phyloP scores from a whole-genome alignment of 2,113 vertebrate species.

The Burhinus oedicnemus region DNA sequence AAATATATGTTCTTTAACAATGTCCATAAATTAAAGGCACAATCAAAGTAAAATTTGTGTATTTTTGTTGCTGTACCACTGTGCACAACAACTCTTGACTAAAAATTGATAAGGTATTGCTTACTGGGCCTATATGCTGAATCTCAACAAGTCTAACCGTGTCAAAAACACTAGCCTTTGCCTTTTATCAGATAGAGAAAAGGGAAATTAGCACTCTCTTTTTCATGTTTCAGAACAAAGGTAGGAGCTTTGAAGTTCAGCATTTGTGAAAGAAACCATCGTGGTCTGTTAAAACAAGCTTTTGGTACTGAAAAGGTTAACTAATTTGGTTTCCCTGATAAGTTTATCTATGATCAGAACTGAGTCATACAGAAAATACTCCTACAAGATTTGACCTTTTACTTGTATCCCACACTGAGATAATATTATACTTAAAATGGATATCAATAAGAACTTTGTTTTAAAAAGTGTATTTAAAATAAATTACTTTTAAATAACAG shows the following conservation, averaged over 20 bases:
- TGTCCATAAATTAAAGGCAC: neutral
- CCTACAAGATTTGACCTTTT: slow-evolving; percentile 82
- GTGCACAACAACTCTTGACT: neutral
- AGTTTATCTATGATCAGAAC: slow-evolving; percentile 77
- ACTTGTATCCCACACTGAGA: slow-evolving; percentile 79
- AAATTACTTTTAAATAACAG: slow-evolving; percentile 78
- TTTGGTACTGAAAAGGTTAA: slow-evolving; percentile 71
- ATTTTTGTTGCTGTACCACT: neutral
- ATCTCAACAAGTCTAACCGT: neutral
- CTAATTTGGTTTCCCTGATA: slow-evolving; percentile 78
- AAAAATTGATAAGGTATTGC: neutral
- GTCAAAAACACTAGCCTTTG: neutral
- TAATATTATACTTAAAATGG: slow-evolving; percentile 75
- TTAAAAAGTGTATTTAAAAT: slow-evolving; percentile 75
- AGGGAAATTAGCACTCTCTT: neutral
- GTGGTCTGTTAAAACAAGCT: slow-evolving; percentile 32
- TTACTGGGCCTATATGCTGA: neutral
- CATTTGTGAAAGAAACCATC: slow-evolving; percentile 9
- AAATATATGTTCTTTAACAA: neutral
- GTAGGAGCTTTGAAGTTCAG: slow-evolving; percentile 22
- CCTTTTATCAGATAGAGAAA: slow-evolving; percentile 5
- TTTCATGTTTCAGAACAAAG: slow-evolving; percentile 43
- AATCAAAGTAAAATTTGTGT: neutral
- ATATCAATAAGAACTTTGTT: slow-evolving; percentile 79
- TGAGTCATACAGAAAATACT: slow-evolving; percentile 83